These are phyloP conservation scores for Drosophila prolongata DNA, from an alignment of 2,888 invertebrate genomes.

Conservation along the genomic window DNA sequence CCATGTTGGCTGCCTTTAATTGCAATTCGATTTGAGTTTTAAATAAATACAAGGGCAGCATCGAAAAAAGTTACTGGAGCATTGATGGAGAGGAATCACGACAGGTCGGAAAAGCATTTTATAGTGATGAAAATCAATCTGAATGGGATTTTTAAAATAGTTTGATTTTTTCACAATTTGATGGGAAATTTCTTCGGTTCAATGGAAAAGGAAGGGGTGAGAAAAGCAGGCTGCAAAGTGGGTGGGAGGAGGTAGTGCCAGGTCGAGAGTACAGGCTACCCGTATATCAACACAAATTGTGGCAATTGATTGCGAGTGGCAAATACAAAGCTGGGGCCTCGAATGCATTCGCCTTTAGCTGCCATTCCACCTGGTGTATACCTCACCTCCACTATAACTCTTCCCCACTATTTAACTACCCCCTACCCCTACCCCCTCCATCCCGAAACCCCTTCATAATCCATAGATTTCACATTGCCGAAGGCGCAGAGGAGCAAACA, in stretches of 20 bases:
- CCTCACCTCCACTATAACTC: neutral
- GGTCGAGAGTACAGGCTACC: neutral
- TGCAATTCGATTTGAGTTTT: constrained; percentile 54
- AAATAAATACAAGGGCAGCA: constrained; percentile 33
- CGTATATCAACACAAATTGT: constrained; percentile 37
- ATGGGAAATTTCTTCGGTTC: neutral
- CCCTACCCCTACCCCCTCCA: neutral
- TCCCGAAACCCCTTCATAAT: neutral
- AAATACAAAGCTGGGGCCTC: constrained; percentile 12
- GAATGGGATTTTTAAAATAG: constrained; percentile 7
- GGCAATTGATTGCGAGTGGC: constrained; percentile 33
- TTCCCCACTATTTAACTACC: neutral
- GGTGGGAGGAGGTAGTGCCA: neutral
- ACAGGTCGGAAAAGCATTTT: constrained; percentile 19
- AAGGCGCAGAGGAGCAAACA: constrained; percentile 7
- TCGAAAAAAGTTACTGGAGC: constrained; percentile 2
- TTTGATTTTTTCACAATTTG: constrained; percentile 6
- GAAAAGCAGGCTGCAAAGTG: neutral
- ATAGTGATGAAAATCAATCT: constrained; percentile 15
- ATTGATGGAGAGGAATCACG: constrained; percentile 11
- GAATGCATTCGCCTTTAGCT: constrained; percentile 30
- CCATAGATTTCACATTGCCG: constrained; percentile 6
- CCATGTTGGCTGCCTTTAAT: constrained; percentile 49
- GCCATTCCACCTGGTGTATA: constrained; percentile 3
- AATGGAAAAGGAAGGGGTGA: neutral